A percentile compares a stretch with the other conserved stretches of the same genome.
phyloP scores from a whole-genome alignment of 1,140 invertebrate species.

The Hirudo medicinalis region DNA sequence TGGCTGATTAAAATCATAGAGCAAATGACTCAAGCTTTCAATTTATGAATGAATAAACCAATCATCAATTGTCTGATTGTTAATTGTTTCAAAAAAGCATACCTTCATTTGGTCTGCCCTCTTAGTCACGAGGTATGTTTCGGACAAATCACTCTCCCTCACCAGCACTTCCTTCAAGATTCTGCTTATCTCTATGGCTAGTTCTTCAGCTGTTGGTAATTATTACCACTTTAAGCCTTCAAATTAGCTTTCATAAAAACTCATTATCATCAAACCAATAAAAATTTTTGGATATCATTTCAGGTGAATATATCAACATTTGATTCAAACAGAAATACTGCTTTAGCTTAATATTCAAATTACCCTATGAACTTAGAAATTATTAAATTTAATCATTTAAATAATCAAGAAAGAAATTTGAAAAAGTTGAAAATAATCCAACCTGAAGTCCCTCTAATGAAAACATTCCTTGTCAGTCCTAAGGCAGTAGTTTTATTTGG shows the following conservation, averaged over 20 bases:
- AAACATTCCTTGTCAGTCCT: too few relatives aligned
- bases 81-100: constrained; percentile 4
- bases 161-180: constrained; percentile 25
- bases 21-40: not conserved
- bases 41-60: constrained; percentile 3
- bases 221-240: not conserved
- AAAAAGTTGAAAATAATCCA: too few relatives aligned
- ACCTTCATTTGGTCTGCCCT: constrained; percentile 26
- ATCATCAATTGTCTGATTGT: not conserved
- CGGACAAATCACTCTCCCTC: constrained; percentile 25
- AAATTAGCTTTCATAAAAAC: not conserved
- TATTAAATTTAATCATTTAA: too few relatives aligned
- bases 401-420: too few relatives aligned
- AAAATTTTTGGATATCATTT: not conserved
- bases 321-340: not conserved
- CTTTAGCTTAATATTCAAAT: not conserved
- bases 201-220: not conserved
- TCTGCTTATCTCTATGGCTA: not conserved
- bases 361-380: not conserved
- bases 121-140: constrained; percentile 26
- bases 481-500: too few relatives aligned
- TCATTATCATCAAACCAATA: not conserved
- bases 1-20: constrained; percentile 25
- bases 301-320: not conserved
- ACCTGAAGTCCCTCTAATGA: too few relatives aligned